Evolutionary conservation across 2,113 vertebrate species (phyloP), one percentile per base, ranked within the genome.

Genomic region (Ophiodon elongatus): DNA sequence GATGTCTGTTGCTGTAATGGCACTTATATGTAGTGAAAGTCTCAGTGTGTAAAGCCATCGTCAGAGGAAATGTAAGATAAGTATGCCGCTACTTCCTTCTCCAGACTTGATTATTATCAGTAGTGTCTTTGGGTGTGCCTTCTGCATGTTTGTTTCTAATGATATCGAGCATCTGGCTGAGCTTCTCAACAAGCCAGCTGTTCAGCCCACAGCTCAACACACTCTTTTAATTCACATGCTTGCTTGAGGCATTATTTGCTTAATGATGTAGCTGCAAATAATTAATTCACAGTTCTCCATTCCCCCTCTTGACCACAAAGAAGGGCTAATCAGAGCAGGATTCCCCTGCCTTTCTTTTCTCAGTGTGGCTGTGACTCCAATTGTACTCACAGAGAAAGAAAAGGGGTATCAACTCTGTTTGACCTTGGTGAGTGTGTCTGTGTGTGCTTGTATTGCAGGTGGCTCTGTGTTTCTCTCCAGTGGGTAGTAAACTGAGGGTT

Each of bases 381-480:
- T 57, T 47, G n/a, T n/a, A n/a, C 15, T 76, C 72, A 25, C 4
- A 29, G 25, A 79, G 25, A 52, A 29, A 59, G 29, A 45, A 79
- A 41, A 77, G 29, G 17, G 73, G 37, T 70, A 0, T 70, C 9
- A 14, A 6, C 73, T 78, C 4, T 35, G 5, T 78, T 76, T 83
- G 69, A 79, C 79, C 76, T 83, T 37, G 19, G 4, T 70, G 66
- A 62, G 65, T 56, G 11, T 59, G 33, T 85, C 11, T 73, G 65
- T 71, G 29, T 76, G 54, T 76, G 37, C 71, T 35, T 66, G 52
- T 47, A 25, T 59, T 82, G 0, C 89, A 99, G 98, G 97, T 99
- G 0, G 95, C 92, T 0, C 95, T 99, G 60, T 99, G 98, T 65
- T 97, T 99, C 88, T 99, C 98, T 0, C 98, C 98, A 0, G 96